Evolutionary conservation across 2,888 invertebrate genomes (phyloP), one percentile per base, ranked within the genome.

Genomic region (Tineola bisselliella): DNA sequence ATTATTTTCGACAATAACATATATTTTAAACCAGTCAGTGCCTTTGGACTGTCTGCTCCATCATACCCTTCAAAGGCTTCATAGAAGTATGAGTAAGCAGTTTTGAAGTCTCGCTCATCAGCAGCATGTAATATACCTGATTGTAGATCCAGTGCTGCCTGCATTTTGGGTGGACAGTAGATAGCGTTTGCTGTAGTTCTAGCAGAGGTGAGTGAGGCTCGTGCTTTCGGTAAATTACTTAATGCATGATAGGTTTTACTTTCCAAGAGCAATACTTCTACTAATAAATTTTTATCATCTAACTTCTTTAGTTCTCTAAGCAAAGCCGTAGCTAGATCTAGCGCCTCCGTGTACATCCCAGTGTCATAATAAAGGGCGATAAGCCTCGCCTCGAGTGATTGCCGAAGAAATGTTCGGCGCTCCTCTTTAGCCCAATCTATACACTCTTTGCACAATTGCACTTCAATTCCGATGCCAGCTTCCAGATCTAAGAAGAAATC

Each of bases 381-480:
- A 62, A 99, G 89, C 69, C 99, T 90, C 13, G 98, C 95, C 79
- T 99, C 98, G 68, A 99, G 82, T 0, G 97, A 96, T 82, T 99
- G 99, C 69, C 99, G 89, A 64, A 99, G 87, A 82, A 99, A 99
- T 17, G 98, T 98, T 67, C 99, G 91, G 66, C 97, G 94, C 79
- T 99, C 99, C 74, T 96, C 95, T 78, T 97, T 97, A 31, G 99
- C 98, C 99, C 99, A 99, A 87, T 98, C 96, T 87, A 99, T 99
- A 87, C 98, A 99, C 87, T 99, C 99, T 87, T 95, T 95, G 81
- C 96, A 96, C 64, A 96, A 86, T 81, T 95, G 93, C 61, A 94
- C 94, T 89, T 98, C 98, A 65, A 96, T 96, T 61, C 98, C 98
- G 65, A 97, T 97, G 59, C 94, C 95, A 65, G 97, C 97, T 79